Conservation (phyloP, 2,113 vertebrate genomes). For the Tretioscincus oriximinensis region DNA sequence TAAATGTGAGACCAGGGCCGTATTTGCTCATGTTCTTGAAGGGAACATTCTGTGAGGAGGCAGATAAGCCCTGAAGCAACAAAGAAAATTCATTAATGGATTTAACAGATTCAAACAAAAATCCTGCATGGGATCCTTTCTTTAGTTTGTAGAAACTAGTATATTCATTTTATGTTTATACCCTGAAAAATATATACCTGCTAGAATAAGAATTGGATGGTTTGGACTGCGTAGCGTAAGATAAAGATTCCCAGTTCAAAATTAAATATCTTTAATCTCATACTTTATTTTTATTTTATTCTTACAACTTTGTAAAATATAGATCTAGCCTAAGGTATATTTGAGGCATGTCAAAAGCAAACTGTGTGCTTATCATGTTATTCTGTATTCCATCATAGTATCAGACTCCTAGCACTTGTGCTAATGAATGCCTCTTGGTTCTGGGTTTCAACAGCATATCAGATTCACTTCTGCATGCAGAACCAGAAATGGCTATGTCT, state of each 20-base stretch:
- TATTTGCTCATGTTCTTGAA: not conserved
- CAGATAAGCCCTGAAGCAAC: not conserved
- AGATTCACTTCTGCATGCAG: too few species aligned
- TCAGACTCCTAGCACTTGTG: too few species aligned
- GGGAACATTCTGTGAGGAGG: not conserved
- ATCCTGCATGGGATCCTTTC: not conserved
- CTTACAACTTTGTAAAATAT: not conserved
- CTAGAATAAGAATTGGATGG: not conserved
- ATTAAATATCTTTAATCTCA: not conserved
- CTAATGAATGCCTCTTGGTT: too few species aligned
- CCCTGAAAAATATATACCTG: not conserved
- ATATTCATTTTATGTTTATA: not conserved
- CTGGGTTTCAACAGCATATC: too few species aligned
- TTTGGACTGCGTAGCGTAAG: not conserved
- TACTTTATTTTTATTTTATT: not conserved
- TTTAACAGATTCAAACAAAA: not conserved
- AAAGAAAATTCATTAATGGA: not conserved
- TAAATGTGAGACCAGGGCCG: too few species aligned
- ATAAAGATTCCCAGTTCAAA: not conserved
- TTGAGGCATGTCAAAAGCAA: too few species aligned
- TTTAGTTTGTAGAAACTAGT: not conserved
- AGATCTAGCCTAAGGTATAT: too few species aligned
- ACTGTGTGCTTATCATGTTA: too few species aligned
- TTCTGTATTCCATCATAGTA: too few species aligned
- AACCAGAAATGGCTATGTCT: too few species aligned